Percentiles rank a stretch among this genome's conserved stretches.
Conservation (phyloP, 2,113 vertebrate species). For the Amazona guildingii region DNA sequence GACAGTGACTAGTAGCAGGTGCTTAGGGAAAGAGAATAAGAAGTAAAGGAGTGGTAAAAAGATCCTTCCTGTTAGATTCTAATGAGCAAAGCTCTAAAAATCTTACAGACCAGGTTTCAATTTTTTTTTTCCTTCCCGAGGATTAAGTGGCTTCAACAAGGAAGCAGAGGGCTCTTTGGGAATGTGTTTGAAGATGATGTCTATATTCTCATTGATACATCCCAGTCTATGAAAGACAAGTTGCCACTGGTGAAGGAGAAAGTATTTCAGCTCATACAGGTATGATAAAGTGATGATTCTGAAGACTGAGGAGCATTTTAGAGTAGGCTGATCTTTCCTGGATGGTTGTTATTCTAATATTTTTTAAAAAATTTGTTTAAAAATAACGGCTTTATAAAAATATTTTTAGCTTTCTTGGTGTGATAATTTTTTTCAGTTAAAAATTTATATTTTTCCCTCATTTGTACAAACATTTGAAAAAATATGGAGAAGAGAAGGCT, state of each 20-base stretch:
- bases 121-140: constrained; percentile 6
- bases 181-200: constrained; percentile 68
- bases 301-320: background rate
- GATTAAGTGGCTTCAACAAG: constrained; percentile 76
- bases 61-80: background rate
- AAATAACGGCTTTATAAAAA: background rate
- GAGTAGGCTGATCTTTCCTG: background rate
- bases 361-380: rapidly evolving
- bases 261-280: constrained; percentile 78
- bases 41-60: background rate
- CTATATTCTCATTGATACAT: constrained; percentile 82
- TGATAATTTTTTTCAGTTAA: background rate
- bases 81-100: background rate
- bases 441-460: background rate
- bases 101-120: background rate
- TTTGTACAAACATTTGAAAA: background rate
- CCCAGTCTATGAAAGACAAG: constrained; percentile 81
- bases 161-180: constrained; percentile 81
- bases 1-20: background rate
- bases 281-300: constrained; percentile 2
- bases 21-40: background rate
- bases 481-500: background rate
- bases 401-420: background rate
- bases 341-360: background rate
- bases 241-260: constrained; percentile 79